A percentile compares a stretch with the other conserved stretches of the same genome.
These are phyloP conservation scores for Tethea ocularis DNA, from an alignment of 2,888 invertebrate species.

Conservation along the genomic window DNA sequence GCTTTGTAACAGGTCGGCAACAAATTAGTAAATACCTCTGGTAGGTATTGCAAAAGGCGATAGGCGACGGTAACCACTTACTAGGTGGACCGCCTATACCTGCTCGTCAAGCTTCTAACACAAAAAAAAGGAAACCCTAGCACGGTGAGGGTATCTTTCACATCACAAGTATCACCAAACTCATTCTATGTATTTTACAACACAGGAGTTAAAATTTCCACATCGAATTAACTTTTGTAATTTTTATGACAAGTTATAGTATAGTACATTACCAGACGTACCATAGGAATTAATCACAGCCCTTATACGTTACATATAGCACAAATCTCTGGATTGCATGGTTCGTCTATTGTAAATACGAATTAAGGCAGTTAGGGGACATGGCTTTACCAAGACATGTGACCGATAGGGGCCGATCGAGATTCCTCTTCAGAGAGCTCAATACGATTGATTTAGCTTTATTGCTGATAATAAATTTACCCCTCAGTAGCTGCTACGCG, in stretches of 20 bases:
- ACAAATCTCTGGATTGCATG: slow-evolving; percentile 19
- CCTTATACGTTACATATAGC: slow-evolving; percentile 3
- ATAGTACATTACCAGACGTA: background rate
- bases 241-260: background rate
- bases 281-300: background rate
- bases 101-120: too few relatives aligned
- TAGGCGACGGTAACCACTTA: too few relatives aligned
- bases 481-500: slow-evolving; percentile 35
- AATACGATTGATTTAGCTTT: slow-evolving; percentile 75
- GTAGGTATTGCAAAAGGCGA: too few relatives aligned
- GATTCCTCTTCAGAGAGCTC: slow-evolving; percentile 48
- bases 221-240: too few relatives aligned
- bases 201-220: too few relatives aligned
- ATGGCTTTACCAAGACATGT: slow-evolving; percentile 46
- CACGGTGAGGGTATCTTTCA: too few relatives aligned
- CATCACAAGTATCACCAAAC: too few relatives aligned
- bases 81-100: too few relatives aligned
- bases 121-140: too few relatives aligned
- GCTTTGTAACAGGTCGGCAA: too few relatives aligned
- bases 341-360: slow-evolving; percentile 44
- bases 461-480: slow-evolving; percentile 71
- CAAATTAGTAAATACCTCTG: too few relatives aligned
- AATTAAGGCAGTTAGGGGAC: slow-evolving; percentile 47
- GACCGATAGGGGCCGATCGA: slow-evolving; percentile 59
- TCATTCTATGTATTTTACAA: too few relatives aligned